These are phyloP conservation scores for Formicarius rufipectus DNA, from an alignment of 2,113 vertebrate species.

Conservation along the genomic window DNA sequence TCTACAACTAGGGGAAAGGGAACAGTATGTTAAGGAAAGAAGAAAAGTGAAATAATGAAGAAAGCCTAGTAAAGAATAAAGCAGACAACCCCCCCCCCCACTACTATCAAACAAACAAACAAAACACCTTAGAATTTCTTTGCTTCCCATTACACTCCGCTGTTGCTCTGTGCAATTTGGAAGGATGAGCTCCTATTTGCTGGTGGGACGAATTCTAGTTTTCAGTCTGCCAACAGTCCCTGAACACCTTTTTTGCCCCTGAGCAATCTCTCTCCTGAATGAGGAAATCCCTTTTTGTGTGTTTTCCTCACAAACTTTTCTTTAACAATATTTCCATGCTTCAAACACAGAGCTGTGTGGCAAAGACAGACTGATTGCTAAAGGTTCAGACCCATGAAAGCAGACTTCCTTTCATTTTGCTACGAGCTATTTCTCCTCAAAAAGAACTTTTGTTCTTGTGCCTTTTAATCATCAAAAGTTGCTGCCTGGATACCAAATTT, in stretches of 20 bases:
- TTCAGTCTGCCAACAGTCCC: background rate
- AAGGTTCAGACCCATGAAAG: background rate
- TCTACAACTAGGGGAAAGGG: slow-evolving; percentile 86
- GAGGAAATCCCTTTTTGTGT: background rate
- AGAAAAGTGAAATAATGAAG: background rate
- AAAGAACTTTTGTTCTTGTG: background rate
- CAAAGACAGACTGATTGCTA: background rate
- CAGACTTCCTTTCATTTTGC: background rate
- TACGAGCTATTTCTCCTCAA: background rate
- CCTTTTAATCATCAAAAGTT: background rate
- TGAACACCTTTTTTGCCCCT: background rate
- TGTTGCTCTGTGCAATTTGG: background rate
- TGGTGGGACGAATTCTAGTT: background rate
- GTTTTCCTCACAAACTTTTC: background rate
- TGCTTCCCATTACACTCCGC: background rate
- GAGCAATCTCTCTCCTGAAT: background rate
- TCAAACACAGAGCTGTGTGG: background rate
- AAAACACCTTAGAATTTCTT: background rate
- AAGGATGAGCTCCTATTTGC: background rate
- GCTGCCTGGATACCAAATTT: background rate
- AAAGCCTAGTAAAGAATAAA: background rate
- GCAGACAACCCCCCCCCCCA: background rate
- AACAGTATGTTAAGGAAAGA: slow-evolving; percentile 33
- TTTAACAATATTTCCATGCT: background rate
- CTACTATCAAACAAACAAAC: background rate